phyloP scores from a whole-genome alignment of 35 echinoderm and acorn worm genomes.

The Apostichopus parvimensis region DNA sequence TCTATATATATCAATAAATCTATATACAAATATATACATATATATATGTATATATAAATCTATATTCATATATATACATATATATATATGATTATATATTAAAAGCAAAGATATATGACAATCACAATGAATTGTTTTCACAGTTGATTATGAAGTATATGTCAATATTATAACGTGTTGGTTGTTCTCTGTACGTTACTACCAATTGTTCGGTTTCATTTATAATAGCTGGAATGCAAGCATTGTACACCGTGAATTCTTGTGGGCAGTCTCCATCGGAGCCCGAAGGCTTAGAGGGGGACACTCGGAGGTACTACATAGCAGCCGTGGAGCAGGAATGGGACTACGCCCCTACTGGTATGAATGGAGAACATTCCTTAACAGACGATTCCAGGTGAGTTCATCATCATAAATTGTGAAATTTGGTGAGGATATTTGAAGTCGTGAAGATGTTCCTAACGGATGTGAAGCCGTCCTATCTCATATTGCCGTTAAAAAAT shows the following conservation, averaged over 20 bases:
- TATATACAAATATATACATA: no score
- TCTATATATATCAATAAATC: no score
- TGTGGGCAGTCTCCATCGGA: neutral
- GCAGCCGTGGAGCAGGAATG: slow-evolving; percentile 72
- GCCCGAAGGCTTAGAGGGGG: neutral
- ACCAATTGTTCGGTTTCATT: neutral
- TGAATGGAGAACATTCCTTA: slow-evolving; percentile 19
- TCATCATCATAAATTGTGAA: no score
- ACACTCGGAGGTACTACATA: slow-evolving; percentile 68
- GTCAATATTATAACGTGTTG: neutral
- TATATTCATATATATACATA: no score
- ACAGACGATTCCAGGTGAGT: slow-evolving; percentile 18
- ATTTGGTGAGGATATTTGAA: no score
- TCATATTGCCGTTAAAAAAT: no score
- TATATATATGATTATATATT: no score
- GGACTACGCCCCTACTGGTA: slow-evolving; percentile 76
- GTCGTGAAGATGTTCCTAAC: no score
- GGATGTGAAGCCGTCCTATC: no score
- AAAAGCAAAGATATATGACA: no score
- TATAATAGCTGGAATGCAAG: slow-evolving; percentile 64
- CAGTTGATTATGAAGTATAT: neutral
- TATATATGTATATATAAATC: no score
- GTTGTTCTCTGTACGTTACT: neutral
- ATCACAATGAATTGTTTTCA: neutral
- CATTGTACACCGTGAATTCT: slow-evolving; percentile 69